Evolutionary conservation across 1,140 invertebrate genomes (phyloP), one percentile per base, ranked within the genome.

Genomic region (Bradynema listronoti): DNA sequence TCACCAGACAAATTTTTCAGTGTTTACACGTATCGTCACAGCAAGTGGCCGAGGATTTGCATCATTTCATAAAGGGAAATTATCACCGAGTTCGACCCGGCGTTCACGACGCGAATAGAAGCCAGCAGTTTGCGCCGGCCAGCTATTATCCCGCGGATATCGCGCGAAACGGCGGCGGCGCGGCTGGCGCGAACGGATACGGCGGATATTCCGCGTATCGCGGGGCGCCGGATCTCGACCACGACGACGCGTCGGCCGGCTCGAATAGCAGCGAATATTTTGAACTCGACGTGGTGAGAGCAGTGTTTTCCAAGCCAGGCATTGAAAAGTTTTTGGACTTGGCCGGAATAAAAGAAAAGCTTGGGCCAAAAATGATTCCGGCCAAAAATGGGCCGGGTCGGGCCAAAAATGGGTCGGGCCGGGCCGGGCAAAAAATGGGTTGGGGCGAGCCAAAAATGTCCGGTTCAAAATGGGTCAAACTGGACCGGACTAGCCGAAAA

Each of bases 31-130:
- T 75, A 4, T 61, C 73, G 1, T 72, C 76, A 1, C 55, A 61
- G 11, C 72, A 76, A 24, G 75, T 76, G 11, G 73, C 73, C 39
- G 64, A 74, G 36, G 73, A 76, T 51, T 59, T 76, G 5, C 58
- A 71, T 50, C 54, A 66, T 45, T 76, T 68, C 58, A 55, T 45
- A 16, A 32, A 56, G 29, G 67, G 73, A 4, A 58, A 77, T 14
- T 77, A 65, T 55, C 65, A 74, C 34, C 69, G 65, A 52, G 73
- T 76, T 9, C 61, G 58, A n/a, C 58, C 61, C 41, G 73, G 75
- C 9, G 32, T 58, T 9, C 56, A 69, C 24, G 61, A 58, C 16
- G 11, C 55, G 24, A 43, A 33, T 30, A 61, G 30, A 45, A 51
- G 24, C n/a, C n/a, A 22, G 19, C 9, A 49, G 32, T 22, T 27